Evolutionary conservation across 2,888 invertebrate species (phyloP), one percentile per base, ranked within the genome.

Genomic region (Sphaerophoria taeniata): DNA sequence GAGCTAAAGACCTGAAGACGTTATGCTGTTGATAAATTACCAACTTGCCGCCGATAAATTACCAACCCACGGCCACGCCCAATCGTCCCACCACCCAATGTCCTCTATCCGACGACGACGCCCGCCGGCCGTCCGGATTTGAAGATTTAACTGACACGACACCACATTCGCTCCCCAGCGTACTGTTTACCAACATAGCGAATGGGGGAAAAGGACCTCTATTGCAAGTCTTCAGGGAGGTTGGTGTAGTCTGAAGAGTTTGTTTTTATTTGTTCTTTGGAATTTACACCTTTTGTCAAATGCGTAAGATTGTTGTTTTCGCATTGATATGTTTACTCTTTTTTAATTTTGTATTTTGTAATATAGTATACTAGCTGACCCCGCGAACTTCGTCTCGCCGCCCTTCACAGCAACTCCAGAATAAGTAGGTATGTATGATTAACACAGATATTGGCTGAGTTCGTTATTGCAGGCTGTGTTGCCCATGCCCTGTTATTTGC

Each of bases 1-100:
- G 24, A 74, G 36, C 43, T 74, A 34, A 55, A 65, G 65, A 24
- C 65, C 55, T 74, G 65, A 65, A 53, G 56, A 56, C 74, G 56
- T 74, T 65, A 58, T 36, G 36, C 49, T 74, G 65, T 74, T 74
- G 56, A 74, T 24, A 74, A 65, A 74, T 67, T 49, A 74, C 55
- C 74, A 65, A 56, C 65, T 56, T 65, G 56, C 53, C 16, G 56
- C 63, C 14, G n/a, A 74, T 24, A 74, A 65, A 74, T 67, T 49
- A 74, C 55, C 74, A 65, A 56, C 65, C 47, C 56, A 47, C 53
- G 16, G 56, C 63, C 14, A 12, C 43, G 43, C 9, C 12, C 43
- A 43, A 16, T 7, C 7, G 7, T 16, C 3, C 6, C 49, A 16
- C 7, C 16, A 49, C 49, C 49, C 16, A 14, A 49, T 49, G 16